Evolutionary conservation across 2,113 vertebrate genomes (phyloP).

Genomic region (Anarrhichthys ocellatus): DNA sequence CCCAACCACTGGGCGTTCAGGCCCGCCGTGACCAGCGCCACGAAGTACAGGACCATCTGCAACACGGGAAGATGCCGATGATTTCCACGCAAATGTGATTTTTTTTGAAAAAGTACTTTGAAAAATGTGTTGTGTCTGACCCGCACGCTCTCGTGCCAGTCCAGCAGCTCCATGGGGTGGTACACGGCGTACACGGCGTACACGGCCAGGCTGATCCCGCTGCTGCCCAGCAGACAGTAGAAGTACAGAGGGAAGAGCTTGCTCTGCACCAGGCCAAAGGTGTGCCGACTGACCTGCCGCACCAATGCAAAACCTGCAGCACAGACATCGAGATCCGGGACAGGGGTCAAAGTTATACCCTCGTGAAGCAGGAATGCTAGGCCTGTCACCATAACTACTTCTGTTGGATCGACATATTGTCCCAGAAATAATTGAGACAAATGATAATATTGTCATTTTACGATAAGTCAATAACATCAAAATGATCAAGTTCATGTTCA

Average conservation of each 20-base stretch:
- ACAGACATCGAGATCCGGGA: neutral
- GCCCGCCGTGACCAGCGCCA: conserved; percentile 77
- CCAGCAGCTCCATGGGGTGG: conserved; percentile 84
- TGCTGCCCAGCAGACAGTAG: conserved; percentile 83
- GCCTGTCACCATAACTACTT: too few relatives aligned
- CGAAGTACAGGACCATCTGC: conserved; percentile 86
- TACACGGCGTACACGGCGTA: conserved; percentile 84
- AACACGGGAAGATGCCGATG: neutral
- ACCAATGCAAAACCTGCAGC: conserved; percentile 86
- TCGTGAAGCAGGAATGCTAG: neutral
- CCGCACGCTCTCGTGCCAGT: conserved; percentile 85
- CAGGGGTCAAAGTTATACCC: neutral
- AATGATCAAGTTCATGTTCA: neutral
- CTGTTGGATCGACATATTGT: too few relatives aligned
- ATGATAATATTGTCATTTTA: neutral
- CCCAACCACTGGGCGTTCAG: conserved; percentile 88
- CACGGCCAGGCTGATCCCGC: conserved; percentile 83
- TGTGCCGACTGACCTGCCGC: conserved; percentile 83
- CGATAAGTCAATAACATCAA: neutral
- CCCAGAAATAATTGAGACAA: neutral
- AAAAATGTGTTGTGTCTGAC: conserved; percentile 63
- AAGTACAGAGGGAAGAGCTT: conserved; percentile 90
- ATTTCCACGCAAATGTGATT: neutral
- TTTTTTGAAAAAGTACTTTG: neutral
- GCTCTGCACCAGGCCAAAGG: conserved; percentile 90